These are phyloP conservation scores for Drosophila littoralis DNA, from an alignment of 1,140 invertebrate species.

Conservation along the genomic window DNA sequence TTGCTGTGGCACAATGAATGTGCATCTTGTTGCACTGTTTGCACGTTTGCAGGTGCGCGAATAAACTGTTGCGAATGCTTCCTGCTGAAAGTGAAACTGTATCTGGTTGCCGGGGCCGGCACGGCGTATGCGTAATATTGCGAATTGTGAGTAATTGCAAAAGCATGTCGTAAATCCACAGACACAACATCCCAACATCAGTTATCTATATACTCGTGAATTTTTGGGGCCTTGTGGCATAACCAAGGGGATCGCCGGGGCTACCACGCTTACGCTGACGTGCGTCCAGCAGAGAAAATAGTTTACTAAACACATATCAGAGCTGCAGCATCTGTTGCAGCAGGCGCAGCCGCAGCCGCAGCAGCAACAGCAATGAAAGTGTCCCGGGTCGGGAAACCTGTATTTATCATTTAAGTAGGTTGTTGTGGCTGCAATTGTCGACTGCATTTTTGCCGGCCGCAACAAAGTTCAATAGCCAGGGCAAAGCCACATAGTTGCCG, in stretches of 20 bases:
- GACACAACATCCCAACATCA: slow-evolving; percentile 62
- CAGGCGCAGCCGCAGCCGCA: slow-evolving; percentile 24
- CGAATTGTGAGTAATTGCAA: slow-evolving; percentile 76
- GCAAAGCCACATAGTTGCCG: slow-evolving; percentile 53
- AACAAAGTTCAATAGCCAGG: slow-evolving; percentile 68
- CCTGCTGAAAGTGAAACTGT: slow-evolving; percentile 59
- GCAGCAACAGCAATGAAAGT: slow-evolving; percentile 57
- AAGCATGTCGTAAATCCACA: slow-evolving; percentile 65
- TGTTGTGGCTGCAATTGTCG: slow-evolving; percentile 47
- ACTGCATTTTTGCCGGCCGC: slow-evolving; percentile 56
- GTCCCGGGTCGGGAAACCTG: slow-evolving; percentile 53
- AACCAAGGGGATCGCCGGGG: neutral
- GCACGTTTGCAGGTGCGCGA: slow-evolving; percentile 56
- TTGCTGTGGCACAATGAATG: slow-evolving; percentile 35
- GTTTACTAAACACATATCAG: slow-evolving; percentile 13
- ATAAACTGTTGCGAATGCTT: slow-evolving; percentile 47
- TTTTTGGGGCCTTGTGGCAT: slow-evolving; percentile 28
- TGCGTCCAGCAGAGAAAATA: neutral
- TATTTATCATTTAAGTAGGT: slow-evolving; percentile 72
- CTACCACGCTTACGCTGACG: slow-evolving; percentile 63
- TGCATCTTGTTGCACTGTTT: slow-evolving; percentile 21
- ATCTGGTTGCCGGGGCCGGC: slow-evolving; percentile 46
- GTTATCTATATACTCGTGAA: slow-evolving; percentile 44
- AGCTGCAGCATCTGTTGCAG: slow-evolving; percentile 15
- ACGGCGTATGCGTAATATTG: slow-evolving; percentile 74